Conservation (phyloP, 2,797 vertebrate genomes). For the Pterois miles region DNA sequence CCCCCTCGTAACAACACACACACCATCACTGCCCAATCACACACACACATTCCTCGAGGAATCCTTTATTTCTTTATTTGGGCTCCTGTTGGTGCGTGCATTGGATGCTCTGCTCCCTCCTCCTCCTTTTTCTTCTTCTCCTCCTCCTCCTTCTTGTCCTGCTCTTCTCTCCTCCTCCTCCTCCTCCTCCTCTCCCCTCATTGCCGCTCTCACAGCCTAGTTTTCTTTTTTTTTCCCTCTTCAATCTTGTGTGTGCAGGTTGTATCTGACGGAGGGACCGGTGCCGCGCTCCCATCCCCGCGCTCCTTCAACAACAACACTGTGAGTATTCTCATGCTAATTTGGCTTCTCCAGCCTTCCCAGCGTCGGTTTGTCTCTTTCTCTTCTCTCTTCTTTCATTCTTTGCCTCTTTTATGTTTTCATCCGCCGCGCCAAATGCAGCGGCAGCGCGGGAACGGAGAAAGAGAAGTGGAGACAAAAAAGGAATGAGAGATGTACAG, state of each 20-base stretch:
- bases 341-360: constrained; percentile 51
- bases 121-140: constrained; percentile 40
- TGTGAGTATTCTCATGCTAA: constrained; percentile 84
- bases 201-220: constrained; percentile 72
- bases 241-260: constrained; percentile 76
- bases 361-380: constrained; percentile 34
- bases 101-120: constrained; percentile 77
- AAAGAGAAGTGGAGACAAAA: constrained; percentile 49
- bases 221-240: constrained; percentile 73
- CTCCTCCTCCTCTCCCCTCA: constrained; percentile 63
- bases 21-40: constrained; percentile 41
- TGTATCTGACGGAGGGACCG: constrained; percentile 79
- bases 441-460: constrained; percentile 38
- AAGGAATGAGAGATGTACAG: constrained; percentile 50
- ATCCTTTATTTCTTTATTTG: constrained; percentile 79
- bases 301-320: constrained; percentile 75
- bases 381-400: constrained; percentile 11
- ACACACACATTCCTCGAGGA: constrained; percentile 55
- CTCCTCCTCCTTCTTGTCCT: constrained; percentile 62
- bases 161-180: constrained; percentile 59
- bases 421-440: constrained; percentile 44
- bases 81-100: constrained; percentile 73
- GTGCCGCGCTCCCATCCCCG: constrained; percentile 67
- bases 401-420: constrained; percentile 63
- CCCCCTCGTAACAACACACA: constrained; percentile 29